Evolutionary conservation across 2,797 vertebrate species (phyloP), one percentile per base, ranked within the genome.

Genomic region (Notoglanidium macrostoma): DNA sequence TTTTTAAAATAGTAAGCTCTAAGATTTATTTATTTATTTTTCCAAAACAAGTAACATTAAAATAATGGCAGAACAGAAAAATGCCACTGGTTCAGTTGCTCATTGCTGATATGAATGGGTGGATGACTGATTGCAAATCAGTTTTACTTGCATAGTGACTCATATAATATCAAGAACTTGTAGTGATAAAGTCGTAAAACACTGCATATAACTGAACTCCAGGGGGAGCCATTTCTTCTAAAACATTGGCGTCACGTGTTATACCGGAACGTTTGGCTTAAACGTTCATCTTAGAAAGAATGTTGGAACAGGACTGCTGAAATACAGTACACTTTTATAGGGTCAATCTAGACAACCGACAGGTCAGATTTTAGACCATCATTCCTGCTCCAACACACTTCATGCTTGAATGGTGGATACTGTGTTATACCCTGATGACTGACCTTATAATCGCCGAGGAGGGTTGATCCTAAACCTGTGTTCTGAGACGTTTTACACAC

Each of bases 181-280:
- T 67, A 67, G 26, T 61, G 78, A 80, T 82, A 29, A 51, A 63
- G 40, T n/a, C 40, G 49, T 26, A 65, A 80, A 79, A 51, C 46
- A 65, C n/a, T 82, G 67, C 26, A 40, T 55, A 8, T 15, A 81
- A 68, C 29, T 19, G n/a, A 65, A 78, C 87, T 10, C 72, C 70
- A 89, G 85, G 54, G 87, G 85, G 88, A 83, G 90, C 46, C 70
- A 59, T 83, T 72, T 51, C 32, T 5, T 82, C 54, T 19, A 86
- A 84, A 74, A 73, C 63, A 29, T 73, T 40, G 80, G 32, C 8
- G n/a, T 54, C 29, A 44, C 14, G 29, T 17, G 29, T 12, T 29
- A 35, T 4, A 55, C n/a, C 49, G 76, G 32, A 78, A 78, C 29
- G 1, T 21, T 15, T 44, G 55, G 55, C 19, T 59, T 40, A n/a